A percentile compares a stretch with the other conserved stretches of the same genome.
phyloP scores from a whole-genome alignment of 2,797 vertebrate genomes.

The Cyprinodon diabolis region DNA sequence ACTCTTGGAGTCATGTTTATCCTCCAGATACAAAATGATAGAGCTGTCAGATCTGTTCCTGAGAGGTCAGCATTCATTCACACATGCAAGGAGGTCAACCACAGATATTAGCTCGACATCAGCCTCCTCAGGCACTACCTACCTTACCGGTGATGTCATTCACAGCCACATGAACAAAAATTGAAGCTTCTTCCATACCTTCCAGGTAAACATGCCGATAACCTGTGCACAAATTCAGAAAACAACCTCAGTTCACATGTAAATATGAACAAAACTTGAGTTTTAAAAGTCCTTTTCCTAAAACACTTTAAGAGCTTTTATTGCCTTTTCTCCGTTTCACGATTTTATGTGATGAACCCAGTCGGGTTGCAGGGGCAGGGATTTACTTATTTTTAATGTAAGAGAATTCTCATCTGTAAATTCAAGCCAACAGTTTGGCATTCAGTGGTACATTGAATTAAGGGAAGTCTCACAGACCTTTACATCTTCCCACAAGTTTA shows the following conservation, averaged over 20 bases:
- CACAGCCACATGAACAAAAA: conserved; percentile 95
- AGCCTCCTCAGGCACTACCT: conserved; percentile 65
- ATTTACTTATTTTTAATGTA: too few relatives aligned
- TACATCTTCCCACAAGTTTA: too few relatives aligned
- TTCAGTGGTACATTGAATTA: too few relatives aligned
- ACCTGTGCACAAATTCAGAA: conserved; percentile 72
- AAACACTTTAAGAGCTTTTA: not conserved
- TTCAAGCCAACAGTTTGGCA: too few relatives aligned
- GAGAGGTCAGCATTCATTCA: too few relatives aligned
- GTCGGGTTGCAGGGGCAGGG: not conserved
- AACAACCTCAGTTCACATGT: not conserved
- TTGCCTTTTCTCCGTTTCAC: not conserved
- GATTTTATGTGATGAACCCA: not conserved
- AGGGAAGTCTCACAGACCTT: too few relatives aligned
- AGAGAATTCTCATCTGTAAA: too few relatives aligned
- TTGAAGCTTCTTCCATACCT: conserved; percentile 97
- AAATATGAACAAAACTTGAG: too few relatives aligned
- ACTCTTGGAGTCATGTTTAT: not conserved
- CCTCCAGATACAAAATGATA: not conserved
- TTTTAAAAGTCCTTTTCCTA: not conserved
- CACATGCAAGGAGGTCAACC: not conserved
- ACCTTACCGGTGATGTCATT: conserved; percentile 99
- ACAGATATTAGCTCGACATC: not conserved
- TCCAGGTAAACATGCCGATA: conserved; percentile 98
- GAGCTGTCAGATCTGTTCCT: not conserved